These are phyloP conservation scores for Hycleus phaleratus DNA, from an alignment of 1,140 invertebrate genomes.

Conservation along the genomic window DNA sequence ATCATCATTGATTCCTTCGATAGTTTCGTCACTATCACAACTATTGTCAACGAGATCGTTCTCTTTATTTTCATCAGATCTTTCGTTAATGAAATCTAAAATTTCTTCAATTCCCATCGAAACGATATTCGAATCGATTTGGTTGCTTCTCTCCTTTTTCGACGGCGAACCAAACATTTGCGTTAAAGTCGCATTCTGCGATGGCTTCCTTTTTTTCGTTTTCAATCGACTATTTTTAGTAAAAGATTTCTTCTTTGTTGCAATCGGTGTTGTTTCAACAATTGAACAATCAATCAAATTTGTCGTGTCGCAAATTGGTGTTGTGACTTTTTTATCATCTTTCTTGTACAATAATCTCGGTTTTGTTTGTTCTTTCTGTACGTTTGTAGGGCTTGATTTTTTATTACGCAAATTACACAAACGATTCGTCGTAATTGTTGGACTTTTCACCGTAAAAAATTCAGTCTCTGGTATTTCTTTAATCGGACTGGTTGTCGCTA, in stretches of 20 bases:
- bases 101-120: slow-evolving; percentile 11
- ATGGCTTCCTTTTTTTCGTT: background rate
- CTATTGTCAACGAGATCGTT: background rate
- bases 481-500: background rate
- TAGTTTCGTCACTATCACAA: background rate
- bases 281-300: slow-evolving; percentile 9
- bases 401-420: background rate
- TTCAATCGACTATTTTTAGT: background rate
- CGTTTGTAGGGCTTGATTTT: background rate
- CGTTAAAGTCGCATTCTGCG: background rate
- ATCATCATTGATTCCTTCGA: background rate
- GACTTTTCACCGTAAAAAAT: background rate
- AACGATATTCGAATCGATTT: slow-evolving; percentile 1
- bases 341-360: background rate
- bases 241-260: background rate
- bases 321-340: background rate
- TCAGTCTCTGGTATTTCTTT: background rate
- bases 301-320: background rate
- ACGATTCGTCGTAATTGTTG: background rate
- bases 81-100: slow-evolving; percentile 16
- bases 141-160: background rate
- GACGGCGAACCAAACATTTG: slow-evolving; percentile 1
- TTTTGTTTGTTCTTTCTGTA: background rate
- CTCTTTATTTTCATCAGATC: background rate
- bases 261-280: background rate